Evolutionary conservation across 2,888 invertebrate species (phyloP), one percentile per base, ranked within the genome.

Genomic region (Dasypogon diadema): DNA sequence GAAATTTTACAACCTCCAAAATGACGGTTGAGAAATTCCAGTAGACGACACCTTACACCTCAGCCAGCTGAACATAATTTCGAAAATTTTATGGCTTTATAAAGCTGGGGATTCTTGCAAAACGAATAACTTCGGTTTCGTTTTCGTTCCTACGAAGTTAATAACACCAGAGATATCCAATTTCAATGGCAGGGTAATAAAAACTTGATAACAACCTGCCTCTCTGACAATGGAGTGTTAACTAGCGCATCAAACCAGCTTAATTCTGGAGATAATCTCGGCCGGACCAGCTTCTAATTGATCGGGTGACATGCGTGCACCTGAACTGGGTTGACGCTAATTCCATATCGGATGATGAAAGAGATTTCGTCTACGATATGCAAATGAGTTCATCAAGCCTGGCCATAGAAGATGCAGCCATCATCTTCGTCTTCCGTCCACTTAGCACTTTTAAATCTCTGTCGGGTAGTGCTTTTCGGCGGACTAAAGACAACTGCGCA

Each of bases 341-440:
- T 73, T 56, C 56, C 37, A 56, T 34, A 48, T 56, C 73, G 73
- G 73, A 56, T 56, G 73, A 73, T 73, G 73, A 73, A 73, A 73
- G 58, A 73, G 73, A 73, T 73, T 73, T 73, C 34, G 14, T 37
- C 55, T 37, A 34, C 42, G 56, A 73, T 73, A 73, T 73, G 73
- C 73, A 73, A 73, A 73, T 73, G 73, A 73, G 56, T 56, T 73
- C 42, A 46, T 56, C 73, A 73, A 34, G 56, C 51, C 16, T 24
- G 48, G 48, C 30, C 48, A 68, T 21, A 16, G 16, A n/a, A n/a
- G n/a, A n/a, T n/a, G n/a, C n/a, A n/a, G n/a, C n/a, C 48, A 24
- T 68, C 48, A 46, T n/a, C 51, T 46, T 48, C 48, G 30, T 68
- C 68, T 24, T 22, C 26, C 51, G 51, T 68, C 48, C 68, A 68